These are phyloP conservation scores for Carcinoscorpius rotundicauda DNA, from an alignment of 1,140 invertebrate species.

Conservation along the genomic window DNA sequence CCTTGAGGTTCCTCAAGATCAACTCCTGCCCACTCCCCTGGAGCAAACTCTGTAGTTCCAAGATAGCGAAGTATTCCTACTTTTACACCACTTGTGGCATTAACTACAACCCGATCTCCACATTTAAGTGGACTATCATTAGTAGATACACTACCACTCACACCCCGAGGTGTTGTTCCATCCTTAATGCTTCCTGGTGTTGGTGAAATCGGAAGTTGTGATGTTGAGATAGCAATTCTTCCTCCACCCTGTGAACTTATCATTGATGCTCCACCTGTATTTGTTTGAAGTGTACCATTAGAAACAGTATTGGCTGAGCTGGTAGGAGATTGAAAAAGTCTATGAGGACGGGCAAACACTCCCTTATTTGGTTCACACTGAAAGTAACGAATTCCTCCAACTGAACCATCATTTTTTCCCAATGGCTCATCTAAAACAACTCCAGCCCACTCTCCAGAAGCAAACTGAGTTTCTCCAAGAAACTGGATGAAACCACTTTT, in stretches of 20 bases:
- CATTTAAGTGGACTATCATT: constrained; percentile 43
- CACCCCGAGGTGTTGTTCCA: background rate
- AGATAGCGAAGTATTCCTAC: constrained; percentile 71
- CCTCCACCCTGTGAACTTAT: background rate
- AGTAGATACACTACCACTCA: background rate
- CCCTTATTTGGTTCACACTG: constrained; percentile 88
- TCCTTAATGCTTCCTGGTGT: background rate
- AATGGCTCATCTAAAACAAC: constrained; percentile 87
- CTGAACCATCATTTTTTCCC: constrained; percentile 96
- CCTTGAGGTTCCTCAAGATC: constrained; percentile 86
- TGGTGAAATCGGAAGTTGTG: constrained; percentile 7
- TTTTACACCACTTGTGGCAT: constrained; percentile 72
- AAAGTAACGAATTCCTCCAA: constrained; percentile 80
- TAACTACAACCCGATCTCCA: constrained; percentile 84
- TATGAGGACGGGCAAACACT: constrained; percentile 56
- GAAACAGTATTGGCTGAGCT: background rate
- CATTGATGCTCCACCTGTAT: background rate
- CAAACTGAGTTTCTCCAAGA: constrained; percentile 91
- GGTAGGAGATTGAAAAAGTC: constrained; percentile 20
- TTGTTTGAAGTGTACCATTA: background rate
- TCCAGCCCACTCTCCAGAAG: constrained; percentile 91
- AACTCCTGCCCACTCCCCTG: constrained; percentile 90
- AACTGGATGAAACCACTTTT: constrained; percentile 91
- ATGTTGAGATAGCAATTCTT: background rate
- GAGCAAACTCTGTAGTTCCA: constrained; percentile 75